A percentile compares a stretch with the other conserved stretches of the same genome.
Conservation (phyloP, 2,113 vertebrate genomes). For the Pseudonaja textilis region DNA sequence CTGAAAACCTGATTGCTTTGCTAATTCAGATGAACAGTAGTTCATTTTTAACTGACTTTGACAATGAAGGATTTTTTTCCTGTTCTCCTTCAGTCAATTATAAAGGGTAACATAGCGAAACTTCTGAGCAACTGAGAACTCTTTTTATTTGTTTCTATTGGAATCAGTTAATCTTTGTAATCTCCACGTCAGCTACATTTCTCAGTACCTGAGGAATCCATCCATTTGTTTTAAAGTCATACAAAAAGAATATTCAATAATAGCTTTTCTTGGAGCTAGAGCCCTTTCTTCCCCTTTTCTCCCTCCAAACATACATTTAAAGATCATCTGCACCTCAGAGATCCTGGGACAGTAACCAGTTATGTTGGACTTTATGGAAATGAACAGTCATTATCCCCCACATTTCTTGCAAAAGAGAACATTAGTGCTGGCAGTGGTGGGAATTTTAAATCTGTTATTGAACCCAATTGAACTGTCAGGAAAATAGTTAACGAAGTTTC, state of each 20-base stretch:
- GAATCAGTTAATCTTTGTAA: background rate
- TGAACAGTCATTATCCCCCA: background rate
- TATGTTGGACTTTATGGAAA: no score
- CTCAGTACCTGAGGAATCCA: background rate
- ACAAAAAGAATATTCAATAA: background rate
- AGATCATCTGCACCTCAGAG: background rate
- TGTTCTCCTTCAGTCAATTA: background rate
- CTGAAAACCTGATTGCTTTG: slow-evolving; percentile 8
- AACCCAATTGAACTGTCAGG: background rate
- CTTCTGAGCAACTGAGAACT: background rate
- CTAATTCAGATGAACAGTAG: background rate
- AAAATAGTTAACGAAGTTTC: background rate
- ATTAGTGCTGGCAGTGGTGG: background rate
- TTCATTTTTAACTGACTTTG: slow-evolving; percentile 13
- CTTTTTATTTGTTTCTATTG: background rate
- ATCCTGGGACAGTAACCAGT: background rate
- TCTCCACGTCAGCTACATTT: background rate
- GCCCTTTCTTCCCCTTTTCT: background rate
- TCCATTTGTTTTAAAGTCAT: background rate
- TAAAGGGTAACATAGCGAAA: background rate
- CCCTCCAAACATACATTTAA: background rate
- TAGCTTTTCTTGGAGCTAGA: background rate
- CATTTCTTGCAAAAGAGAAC: background rate
- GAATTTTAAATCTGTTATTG: background rate
- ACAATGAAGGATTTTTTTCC: background rate